These are phyloP conservation scores for Periophthalmus modestus DNA, from an alignment of 2,113 vertebrate genomes.

Conservation along the genomic window DNA sequence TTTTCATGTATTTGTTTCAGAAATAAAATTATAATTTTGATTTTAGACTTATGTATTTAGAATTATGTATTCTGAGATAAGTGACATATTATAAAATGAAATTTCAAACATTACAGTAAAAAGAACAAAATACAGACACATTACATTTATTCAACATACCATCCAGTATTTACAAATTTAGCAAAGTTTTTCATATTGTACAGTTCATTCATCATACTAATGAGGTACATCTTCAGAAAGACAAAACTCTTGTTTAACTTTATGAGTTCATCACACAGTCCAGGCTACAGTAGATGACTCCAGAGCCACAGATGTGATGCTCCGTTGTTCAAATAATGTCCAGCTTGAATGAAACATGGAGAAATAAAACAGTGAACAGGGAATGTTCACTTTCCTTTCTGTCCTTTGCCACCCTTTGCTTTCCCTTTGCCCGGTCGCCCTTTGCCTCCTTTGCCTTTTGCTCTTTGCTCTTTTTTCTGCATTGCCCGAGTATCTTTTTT, in stretches of 20 bases:
- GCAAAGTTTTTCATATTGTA: not conserved
- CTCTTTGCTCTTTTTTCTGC: slow-evolving; percentile 80
- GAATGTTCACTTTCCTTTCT: slow-evolving; percentile 43
- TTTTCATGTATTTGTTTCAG: too few relatives aligned
- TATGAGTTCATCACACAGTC: not conserved
- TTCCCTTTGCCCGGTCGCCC: slow-evolving; percentile 34
- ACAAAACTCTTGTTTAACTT: slow-evolving; percentile 15
- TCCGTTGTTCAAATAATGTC: slow-evolving; percentile 1
- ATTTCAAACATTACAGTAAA: too few relatives aligned
- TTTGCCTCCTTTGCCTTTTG: slow-evolving; percentile 54
- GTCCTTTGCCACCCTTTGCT: slow-evolving; percentile 45
- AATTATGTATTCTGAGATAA: too few relatives aligned
- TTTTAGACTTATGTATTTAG: too few relatives aligned
- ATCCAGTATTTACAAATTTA: not conserved
- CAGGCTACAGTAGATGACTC: not conserved
- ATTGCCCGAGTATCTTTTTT: slow-evolving; percentile 90
- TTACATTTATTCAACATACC: not conserved
- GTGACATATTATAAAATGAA: too few relatives aligned
- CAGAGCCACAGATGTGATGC: not conserved
- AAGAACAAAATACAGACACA: not conserved
- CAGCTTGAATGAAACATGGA: not conserved
- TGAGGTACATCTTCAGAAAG: slow-evolving; percentile 37
- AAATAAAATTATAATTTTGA: too few relatives aligned
- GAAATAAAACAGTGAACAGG: not conserved
- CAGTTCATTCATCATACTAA: not conserved